Evolutionary conservation across 2,797 vertebrate species (phyloP), one percentile per base, ranked within the genome.

Genomic region (Channa striata): DNA sequence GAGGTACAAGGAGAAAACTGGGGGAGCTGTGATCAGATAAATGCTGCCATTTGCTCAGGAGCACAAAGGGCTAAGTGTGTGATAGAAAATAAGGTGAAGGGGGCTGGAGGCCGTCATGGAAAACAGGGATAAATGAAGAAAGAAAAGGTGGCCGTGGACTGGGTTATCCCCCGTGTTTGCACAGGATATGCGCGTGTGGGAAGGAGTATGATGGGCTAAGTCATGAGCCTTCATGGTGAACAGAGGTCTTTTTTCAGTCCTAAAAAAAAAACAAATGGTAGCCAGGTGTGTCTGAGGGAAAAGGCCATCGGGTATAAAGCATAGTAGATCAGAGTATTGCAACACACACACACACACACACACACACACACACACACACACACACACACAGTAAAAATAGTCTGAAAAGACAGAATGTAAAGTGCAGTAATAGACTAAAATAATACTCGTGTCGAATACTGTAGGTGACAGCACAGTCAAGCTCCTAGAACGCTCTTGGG

Each of bases 31-130:
- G 69, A 77, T 70, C 63, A 81, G 66, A 77, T 40, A 57, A 63
- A 34, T 50, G 74, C 59, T 59, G 20, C 71, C 84, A 82, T 87
- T 87, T 89, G 77, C 80, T 54, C 65, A 52, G 54, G 66, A 87
- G 82, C 66, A 89, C 87, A 91, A 87, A 82, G 39, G 42, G 64
- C 25, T 43, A 80, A 63, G 72, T 91, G 79, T 88, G 63, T 59
- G 23, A 57, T n/a, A 43, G 44, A 66, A 67, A 74, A 67, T 71
- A 68, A 78, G 58, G 53, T 68, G 50, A 68, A 75, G 56, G 56
- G 48, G 37, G 60, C 20, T 57, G 50, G 52, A 68, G 8, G 13
- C 10, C 37, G 16, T 84, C 82, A 83, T 82, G 85, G 83, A 87
- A 80, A 59, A 64, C 5, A 47, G 34, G 65, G 53, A 73, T 19